Conservation (phyloP, 2,888 invertebrate species). For the Sicus ferrugineus region DNA sequence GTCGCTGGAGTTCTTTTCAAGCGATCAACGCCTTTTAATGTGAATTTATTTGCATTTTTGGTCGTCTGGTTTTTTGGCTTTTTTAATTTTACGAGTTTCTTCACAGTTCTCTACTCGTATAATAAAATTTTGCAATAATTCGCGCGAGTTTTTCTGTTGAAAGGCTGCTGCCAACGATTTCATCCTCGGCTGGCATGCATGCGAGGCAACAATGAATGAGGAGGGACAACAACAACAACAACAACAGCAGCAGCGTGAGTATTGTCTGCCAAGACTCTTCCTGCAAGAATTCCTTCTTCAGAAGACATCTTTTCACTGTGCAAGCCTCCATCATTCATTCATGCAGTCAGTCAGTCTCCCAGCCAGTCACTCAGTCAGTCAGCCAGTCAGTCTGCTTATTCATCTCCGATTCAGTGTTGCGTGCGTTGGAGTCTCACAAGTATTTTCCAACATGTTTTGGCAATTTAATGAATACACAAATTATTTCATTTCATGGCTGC, state of each 20-base stretch:
- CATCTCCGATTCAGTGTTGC: background rate
- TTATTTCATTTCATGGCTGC: conserved; percentile 4
- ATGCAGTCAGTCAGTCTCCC: background rate
- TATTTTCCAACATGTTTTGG: conserved; percentile 18
- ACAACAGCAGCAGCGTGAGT: background rate
- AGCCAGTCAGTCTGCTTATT: too few relatives aligned
- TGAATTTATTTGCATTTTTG: conserved; percentile 32
- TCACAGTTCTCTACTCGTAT: background rate
- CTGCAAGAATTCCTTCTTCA: conserved; percentile 8
- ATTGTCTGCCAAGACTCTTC: conserved; percentile 22
- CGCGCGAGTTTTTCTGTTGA: background rate
- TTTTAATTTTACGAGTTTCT: conserved; percentile 12
- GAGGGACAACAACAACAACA: conserved; percentile 6
- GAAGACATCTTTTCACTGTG: background rate
- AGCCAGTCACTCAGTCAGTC: background rate
- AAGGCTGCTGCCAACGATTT: background rate
- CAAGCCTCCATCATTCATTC: background rate
- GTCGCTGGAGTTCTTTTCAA: conserved; percentile 38
- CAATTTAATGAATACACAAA: conserved; percentile 21
- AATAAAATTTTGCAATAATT: background rate
- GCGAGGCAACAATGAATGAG: background rate
- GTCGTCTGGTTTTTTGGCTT: background rate
- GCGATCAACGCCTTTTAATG: conserved; percentile 30
- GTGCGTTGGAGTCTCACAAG: conserved; percentile 23
- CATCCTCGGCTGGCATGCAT: background rate